A percentile compares a stretch with the other conserved stretches of the same genome.
Conservation (phyloP, 2,797 vertebrate genomes). For the Tapera naevia region DNA sequence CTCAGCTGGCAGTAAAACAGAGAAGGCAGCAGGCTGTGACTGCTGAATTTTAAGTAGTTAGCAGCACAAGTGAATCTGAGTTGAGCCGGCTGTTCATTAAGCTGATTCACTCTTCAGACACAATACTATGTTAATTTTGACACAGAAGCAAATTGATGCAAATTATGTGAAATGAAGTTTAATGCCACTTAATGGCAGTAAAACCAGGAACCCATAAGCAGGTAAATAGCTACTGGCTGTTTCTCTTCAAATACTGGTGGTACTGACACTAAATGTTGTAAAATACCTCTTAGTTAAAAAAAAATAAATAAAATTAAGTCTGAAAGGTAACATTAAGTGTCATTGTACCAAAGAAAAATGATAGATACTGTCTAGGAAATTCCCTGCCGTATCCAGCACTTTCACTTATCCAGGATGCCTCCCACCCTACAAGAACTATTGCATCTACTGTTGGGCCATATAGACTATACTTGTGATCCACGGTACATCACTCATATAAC, state of each 20-base stretch:
- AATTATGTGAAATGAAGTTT: slow-evolving; percentile 23
- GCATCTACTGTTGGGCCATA: not conserved
- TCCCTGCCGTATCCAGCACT: not conserved
- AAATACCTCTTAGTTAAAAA: not conserved
- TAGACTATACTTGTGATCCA: not conserved
- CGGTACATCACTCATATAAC: accelerated
- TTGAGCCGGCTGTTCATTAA: slow-evolving; percentile 23
- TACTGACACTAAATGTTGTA: not conserved
- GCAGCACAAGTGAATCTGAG: slow-evolving; percentile 17
- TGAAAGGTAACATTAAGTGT: not conserved
- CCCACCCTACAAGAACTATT: not conserved
- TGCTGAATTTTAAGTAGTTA: slow-evolving; percentile 63
- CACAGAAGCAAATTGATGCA: slow-evolving; percentile 31
- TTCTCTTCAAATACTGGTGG: not conserved
- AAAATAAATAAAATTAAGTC: not conserved
- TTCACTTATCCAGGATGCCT: not conserved
- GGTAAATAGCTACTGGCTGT: not conserved
- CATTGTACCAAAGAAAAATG: not conserved
- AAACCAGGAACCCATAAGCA: not conserved
- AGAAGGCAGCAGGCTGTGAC: slow-evolving; percentile 37
- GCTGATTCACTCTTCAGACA: slow-evolving; percentile 53
- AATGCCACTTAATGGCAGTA: not conserved
- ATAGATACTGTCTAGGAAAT: not conserved
- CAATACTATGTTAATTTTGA: slow-evolving; percentile 36
- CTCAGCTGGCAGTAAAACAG: slow-evolving; percentile 41